Conservation (phyloP, 1,140 invertebrate genomes). For the Himalopsyche phryganea region DNA sequence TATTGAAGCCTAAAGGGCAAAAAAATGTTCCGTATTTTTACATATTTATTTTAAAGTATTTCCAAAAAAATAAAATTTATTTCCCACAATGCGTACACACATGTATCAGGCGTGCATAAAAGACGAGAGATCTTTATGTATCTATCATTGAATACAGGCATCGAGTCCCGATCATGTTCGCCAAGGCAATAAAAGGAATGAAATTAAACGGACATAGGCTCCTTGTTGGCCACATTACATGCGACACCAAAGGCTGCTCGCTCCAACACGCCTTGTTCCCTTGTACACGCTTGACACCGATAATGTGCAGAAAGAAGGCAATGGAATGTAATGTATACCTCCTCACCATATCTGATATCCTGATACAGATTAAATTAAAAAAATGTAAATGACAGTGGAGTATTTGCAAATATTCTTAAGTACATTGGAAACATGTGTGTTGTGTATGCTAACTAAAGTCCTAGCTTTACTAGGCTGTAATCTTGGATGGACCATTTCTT, state of each 20-base stretch:
- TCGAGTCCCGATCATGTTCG: slow-evolving; percentile 16
- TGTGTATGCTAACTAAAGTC: too few relatives aligned
- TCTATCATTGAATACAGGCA: slow-evolving; percentile 13
- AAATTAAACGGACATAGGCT: slow-evolving; percentile 30
- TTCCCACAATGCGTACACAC: too few relatives aligned
- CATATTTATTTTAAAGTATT: too few relatives aligned
- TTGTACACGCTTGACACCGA: slow-evolving; percentile 11
- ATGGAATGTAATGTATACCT: slow-evolving; percentile 14
- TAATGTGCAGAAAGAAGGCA: slow-evolving; percentile 12
- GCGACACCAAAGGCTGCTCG: slow-evolving; percentile 8
- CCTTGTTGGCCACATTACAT: slow-evolving; percentile 26
- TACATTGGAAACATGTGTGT: too few relatives aligned
- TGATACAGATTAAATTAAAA: neutral
- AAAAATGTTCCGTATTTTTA: too few relatives aligned
- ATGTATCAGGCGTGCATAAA: slow-evolving; percentile 12
- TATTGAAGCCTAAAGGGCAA: too few relatives aligned
- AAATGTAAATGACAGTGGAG: too few relatives aligned
- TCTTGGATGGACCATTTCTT: too few relatives aligned
- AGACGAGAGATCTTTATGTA: slow-evolving; percentile 13
- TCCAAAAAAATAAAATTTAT: too few relatives aligned
- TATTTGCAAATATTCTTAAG: too few relatives aligned
- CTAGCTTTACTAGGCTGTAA: too few relatives aligned
- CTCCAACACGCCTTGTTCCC: slow-evolving; percentile 10
- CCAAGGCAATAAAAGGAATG: slow-evolving; percentile 18
- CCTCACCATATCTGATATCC: neutral